Evolutionary conservation across 2,797 vertebrate species (phyloP), one percentile per base, ranked within the genome.

Genomic region (Poeciliopsis gracilis): DNA sequence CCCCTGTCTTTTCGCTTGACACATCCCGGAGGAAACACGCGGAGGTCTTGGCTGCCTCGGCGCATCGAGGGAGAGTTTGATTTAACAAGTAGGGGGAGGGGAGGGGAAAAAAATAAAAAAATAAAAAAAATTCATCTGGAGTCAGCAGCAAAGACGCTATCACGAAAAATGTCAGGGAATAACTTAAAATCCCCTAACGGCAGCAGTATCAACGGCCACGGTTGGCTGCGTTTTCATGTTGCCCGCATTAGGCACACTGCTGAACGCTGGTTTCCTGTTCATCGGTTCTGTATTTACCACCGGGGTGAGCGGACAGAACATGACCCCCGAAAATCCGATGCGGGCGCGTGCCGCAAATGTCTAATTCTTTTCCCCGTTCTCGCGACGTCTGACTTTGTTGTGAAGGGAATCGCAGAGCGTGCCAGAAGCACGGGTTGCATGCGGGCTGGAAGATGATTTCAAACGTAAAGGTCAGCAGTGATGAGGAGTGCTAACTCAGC

Each of bases 1-100:
- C 84, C 84, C 67, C 89, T 84, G 90, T 91, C 93, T 92, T 73
- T 53, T 72, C 30, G 57, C 84, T 92, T 94, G 92, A 94, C 94
- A 93, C 89, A 91, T 91, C 83, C 70, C 72, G 84, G 53, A 91
- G 89, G 90, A 94, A 94, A 92, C 91, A 93, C 83, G 88, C 88
- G 78, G 89, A 71, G 90, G 85, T 87, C 82, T 88, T 53, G n/a
- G 82, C 90, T 78, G 79, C 84, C 91, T 91, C 88, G 59, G 79
- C 80, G 85, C 86, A 88, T 83, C 38, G 38, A 90, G 81, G 82
- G 80, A 73, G 76, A 86, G 46, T 89, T 92, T 89, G 86, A 88
- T 89, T 91, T 91, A 88, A 88, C 87, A 81, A 86, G 78, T 78
- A 83, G 7, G 88, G 67, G 51, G 8, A 3, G 49, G 49, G 20